A percentile compares a stretch with the other conserved stretches of the same genome.
Conservation (phyloP, 2,888 invertebrate species). For the Nomada ferruginata region DNA sequence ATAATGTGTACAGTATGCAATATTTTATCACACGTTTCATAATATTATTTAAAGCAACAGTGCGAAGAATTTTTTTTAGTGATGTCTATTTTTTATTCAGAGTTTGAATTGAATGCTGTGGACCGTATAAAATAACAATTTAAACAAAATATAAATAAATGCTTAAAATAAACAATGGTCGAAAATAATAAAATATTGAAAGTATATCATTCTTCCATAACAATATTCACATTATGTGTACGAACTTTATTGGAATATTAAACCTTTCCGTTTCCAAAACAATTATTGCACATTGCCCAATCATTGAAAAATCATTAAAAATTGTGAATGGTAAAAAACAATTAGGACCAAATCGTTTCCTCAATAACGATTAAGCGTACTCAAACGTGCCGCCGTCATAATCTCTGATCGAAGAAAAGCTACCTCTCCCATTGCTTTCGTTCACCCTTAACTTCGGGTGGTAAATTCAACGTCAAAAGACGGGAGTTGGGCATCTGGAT, state of each 20-base stretch:
- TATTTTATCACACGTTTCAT: too few species aligned
- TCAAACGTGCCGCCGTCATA: background rate
- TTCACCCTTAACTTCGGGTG: constrained; percentile 12
- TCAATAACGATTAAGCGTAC: background rate
- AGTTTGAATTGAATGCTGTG: too few species aligned
- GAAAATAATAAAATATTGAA: too few species aligned
- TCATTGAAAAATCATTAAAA: too few species aligned
- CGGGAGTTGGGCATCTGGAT: constrained; percentile 58
- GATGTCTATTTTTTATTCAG: too few species aligned
- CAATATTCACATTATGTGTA: background rate
- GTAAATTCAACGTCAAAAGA: constrained; percentile 40
- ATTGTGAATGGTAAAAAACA: background rate
- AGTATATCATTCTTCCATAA: background rate
- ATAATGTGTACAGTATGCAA: too few species aligned
- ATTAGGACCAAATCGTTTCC: background rate
- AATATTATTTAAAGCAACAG: background rate
- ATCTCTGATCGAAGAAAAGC: background rate
- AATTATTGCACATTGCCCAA: too few species aligned
- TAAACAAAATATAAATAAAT: too few species aligned
- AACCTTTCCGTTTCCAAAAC: too few species aligned
- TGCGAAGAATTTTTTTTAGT: too few species aligned
- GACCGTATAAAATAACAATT: too few species aligned
- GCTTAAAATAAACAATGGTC: too few species aligned
- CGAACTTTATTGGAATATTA: background rate
- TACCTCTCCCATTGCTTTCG: background rate